phyloP scores from a whole-genome alignment of 1,140 invertebrate species.

The Hylyphantes graminicola region DNA sequence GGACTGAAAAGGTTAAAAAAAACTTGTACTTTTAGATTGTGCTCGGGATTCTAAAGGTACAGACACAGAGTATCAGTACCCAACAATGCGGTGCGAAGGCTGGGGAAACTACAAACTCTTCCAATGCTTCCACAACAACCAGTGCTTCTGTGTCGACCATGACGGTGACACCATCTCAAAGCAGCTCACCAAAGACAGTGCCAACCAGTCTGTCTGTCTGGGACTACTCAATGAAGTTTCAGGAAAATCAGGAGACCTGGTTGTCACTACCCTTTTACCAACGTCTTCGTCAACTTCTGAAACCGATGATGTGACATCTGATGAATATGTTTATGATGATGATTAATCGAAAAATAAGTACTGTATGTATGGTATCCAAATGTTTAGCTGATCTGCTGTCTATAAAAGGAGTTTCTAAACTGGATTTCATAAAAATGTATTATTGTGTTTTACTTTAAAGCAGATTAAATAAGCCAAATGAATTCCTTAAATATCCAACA shows the following conservation, averaged over 20 bases:
- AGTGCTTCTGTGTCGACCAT: conserved; percentile 41
- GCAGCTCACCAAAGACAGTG: neutral
- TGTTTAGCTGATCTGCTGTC: no score
- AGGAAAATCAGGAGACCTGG: no score
- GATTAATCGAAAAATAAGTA: neutral
- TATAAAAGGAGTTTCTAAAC: no score
- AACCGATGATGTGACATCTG: neutral
- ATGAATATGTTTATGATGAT: neutral
- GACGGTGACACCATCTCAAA: conserved; percentile 30
- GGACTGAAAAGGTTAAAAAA: no score
- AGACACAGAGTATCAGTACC: neutral
- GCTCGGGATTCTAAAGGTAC: conserved; percentile 17
- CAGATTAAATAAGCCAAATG: no score
- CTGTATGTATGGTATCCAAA: no score
- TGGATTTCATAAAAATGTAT: no score
- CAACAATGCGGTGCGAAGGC: conserved; percentile 9
- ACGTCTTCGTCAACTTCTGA: no score
- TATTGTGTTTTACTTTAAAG: no score
- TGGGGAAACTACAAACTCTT: conserved; percentile 31
- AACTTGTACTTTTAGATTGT: conserved; percentile 22
- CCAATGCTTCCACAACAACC: conserved; percentile 3
- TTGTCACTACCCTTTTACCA: no score
- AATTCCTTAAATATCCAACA: no score
- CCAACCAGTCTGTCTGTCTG: neutral
- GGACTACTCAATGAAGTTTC: no score